Evolutionary conservation across 2,797 vertebrate genomes (phyloP).

Genomic region (Tarsius wallacei): DNA sequence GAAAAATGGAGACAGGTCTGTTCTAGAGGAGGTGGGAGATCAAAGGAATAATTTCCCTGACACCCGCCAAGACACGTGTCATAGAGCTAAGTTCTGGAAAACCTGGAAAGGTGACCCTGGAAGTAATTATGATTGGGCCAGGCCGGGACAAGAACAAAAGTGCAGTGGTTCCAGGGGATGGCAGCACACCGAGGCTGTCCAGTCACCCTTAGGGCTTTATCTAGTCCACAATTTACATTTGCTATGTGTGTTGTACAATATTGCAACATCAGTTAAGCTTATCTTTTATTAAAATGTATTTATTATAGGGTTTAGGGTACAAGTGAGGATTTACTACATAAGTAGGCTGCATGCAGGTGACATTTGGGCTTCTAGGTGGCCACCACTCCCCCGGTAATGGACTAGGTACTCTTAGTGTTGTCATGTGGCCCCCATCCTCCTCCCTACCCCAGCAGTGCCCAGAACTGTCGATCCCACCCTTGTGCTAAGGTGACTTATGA

Average conservation of each 20-base stretch:
- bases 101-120: background rate
- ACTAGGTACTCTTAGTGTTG: too few species aligned
- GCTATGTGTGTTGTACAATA: background rate
- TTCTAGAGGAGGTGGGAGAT: background rate
- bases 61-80: background rate
- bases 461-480: too few species aligned
- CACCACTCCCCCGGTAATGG: too few species aligned
- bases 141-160: background rate
- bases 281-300: too few species aligned
- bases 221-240: background rate
- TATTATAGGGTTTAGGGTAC: too few species aligned
- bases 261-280: background rate
- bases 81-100: background rate
- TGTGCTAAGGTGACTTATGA: too few species aligned
- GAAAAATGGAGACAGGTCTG: background rate
- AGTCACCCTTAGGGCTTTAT: background rate
- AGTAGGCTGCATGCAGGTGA: too few species aligned
- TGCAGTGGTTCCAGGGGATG: background rate
- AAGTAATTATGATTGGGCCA: background rate
- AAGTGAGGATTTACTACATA: too few species aligned
- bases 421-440: too few species aligned
- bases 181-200: background rate
- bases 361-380: too few species aligned
- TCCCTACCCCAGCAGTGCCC: too few species aligned
- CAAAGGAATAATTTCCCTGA: background rate